A percentile compares a stretch with the other conserved stretches of the same genome.
Conservation (phyloP, 2,113 vertebrate species). For the Sisor rabdophorus region DNA sequence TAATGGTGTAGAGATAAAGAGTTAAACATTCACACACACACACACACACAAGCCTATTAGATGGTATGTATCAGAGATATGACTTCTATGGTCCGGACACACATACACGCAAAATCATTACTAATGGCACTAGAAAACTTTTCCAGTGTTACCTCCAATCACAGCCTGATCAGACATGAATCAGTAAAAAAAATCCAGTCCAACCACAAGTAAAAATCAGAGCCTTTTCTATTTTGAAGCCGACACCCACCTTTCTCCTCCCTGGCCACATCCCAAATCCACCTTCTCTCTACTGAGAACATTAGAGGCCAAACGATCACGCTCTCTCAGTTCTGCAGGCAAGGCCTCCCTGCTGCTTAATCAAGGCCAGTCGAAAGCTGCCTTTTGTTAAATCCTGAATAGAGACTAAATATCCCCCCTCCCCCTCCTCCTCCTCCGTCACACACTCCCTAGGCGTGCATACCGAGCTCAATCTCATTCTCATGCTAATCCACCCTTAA, state of each 20-base stretch:
- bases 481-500: constrained; percentile 75
- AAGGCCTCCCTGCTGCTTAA: constrained; percentile 59
- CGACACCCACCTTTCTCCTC: constrained; percentile 58
- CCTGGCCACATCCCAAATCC: constrained; percentile 55
- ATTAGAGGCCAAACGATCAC: constrained; percentile 72
- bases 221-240: constrained; percentile 51
- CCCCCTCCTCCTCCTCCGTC: constrained; percentile 59
- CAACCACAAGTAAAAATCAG: constrained; percentile 55
- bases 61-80: background rate
- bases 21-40: constrained; percentile 9
- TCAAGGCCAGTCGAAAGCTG: constrained; percentile 54
- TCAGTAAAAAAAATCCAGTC: constrained; percentile 50
- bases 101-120: background rate
- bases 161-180: constrained; percentile 50
- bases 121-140: constrained; percentile 10
- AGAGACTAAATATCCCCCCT: constrained; percentile 74
- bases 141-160: constrained; percentile 46
- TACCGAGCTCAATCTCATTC: constrained; percentile 69
- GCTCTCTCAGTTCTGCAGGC: constrained; percentile 69
- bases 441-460: constrained; percentile 64
- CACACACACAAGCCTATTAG: background rate
- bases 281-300: constrained; percentile 66
- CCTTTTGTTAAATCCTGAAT: constrained; percentile 76
- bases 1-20: constrained; percentile 40
- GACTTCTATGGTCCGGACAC: background rate